Base-by-base conservation (phyloP, 2,113 vertebrate genomes). In the Smithornis capensis region DNA sequence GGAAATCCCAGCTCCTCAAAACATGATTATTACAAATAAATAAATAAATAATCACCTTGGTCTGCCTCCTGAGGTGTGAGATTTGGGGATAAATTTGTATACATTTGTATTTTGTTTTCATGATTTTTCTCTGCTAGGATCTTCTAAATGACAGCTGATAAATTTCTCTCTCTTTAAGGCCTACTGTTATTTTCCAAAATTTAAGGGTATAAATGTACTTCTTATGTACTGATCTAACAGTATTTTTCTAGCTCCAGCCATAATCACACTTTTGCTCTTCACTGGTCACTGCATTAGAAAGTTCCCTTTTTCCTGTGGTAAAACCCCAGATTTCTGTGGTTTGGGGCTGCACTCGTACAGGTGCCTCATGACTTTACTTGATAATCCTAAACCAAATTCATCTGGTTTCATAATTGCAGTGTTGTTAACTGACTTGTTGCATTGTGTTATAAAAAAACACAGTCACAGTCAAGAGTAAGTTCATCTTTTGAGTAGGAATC, bases 401-500 rank as follows among this genome's bases (percentile, higher is more conserved):
- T 50, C 64, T 49, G n/a, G 29, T 56, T 74, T 59, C 50, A 13
- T 56, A 69, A 74, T 37, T 53, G 53, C 57, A 8, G 40, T 38
- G 28, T 22, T 65, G 75, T 40, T 69, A 64, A 38, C 38, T 28
- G 50, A 22, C n/a, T 63, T 45, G 86, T 52, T 82, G 50, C 76
- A 57, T 2, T 29, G 63, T 45, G 63, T 23, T 57, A 67, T 50
- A 24, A 45, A 87, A 75, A 35, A 82, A 44, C 22, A 1, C 49
- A 40, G 33, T 27, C 44, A 33, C 21, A 22, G 60, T 14, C 79
- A 49, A 65, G n/a, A 62, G 60, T 0, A 24, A 52, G 57, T 74
- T 94, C 79, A 10, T 40, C 45, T 89, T 63, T 55, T 29, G 57
- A 69, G 45, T n/a, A 52, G 35, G 87, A 90, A 76, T 63, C 82